phyloP scores from a whole-genome alignment of 2,888 invertebrate genomes.

The Tetropium fuscum region DNA sequence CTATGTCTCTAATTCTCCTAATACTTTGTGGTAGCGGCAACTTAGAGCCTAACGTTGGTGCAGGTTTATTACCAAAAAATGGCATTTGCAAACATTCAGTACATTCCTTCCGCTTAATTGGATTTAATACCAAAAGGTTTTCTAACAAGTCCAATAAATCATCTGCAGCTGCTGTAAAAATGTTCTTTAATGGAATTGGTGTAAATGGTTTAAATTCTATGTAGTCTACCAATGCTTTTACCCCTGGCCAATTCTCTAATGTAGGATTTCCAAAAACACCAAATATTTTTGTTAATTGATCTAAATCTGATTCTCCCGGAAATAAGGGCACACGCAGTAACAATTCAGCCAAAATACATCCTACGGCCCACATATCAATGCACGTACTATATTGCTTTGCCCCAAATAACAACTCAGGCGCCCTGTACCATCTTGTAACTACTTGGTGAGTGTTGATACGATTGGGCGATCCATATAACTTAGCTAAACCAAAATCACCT shows the following conservation, averaged over 20 bases:
- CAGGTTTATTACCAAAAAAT: constrained; percentile 92
- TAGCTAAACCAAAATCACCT: constrained; percentile 99
- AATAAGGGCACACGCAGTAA: constrained; percentile 92
- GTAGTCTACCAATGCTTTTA: constrained; percentile 87
- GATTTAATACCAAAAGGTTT: constrained; percentile 83
- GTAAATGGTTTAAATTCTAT: constrained; percentile 91
- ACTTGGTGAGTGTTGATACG: constrained; percentile 98
- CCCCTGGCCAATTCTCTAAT: constrained; percentile 92
- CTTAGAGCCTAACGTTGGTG: constrained; percentile 86
- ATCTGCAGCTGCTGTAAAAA: constrained; percentile 95
- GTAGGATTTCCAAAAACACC: constrained; percentile 94
- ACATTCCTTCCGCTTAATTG: constrained; percentile 84
- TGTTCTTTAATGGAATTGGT: constrained; percentile 86
- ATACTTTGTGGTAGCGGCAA: constrained; percentile 83
- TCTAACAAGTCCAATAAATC: constrained; percentile 88
- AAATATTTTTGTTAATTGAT: constrained; percentile 96
- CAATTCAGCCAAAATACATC: constrained; percentile 97
- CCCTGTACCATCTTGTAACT: constrained; percentile 93
- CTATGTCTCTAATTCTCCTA: constrained; percentile 69
- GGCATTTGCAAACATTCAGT: constrained; percentile 88
- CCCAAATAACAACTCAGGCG: constrained; percentile 95
- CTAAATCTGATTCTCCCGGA: constrained; percentile 96
- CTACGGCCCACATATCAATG: constrained; percentile 99
- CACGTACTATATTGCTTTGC: constrained; percentile 95
- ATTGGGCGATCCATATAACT: constrained; percentile 96